These are phyloP conservation scores for Amyelois transitella DNA, from an alignment of 1,140 invertebrate genomes.

Conservation along the genomic window DNA sequence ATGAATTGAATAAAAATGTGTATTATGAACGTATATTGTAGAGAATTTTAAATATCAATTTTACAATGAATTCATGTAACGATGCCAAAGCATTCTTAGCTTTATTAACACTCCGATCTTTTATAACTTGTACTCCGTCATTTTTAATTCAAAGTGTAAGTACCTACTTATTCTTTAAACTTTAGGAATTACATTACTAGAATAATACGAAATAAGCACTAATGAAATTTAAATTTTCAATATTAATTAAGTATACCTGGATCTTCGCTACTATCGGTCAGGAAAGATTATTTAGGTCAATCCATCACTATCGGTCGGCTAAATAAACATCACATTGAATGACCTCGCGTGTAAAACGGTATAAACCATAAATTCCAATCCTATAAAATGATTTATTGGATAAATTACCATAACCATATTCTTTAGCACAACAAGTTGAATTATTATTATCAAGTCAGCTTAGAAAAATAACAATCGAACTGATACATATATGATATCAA, in stretches of 20 bases:
- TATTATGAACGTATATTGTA: not conserved
- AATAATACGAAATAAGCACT: no score
- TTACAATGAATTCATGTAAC: slow-evolving; percentile 5
- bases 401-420: no score
- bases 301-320: slow-evolving; percentile 14
- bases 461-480: not conserved
- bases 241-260: not conserved
- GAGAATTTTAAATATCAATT: not conserved
- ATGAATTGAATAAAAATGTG: no score
- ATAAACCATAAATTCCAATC: slow-evolving; percentile 3
- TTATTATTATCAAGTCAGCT: no score
- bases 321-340: slow-evolving; percentile 10
- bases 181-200: no score
- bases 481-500: not conserved
- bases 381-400: not conserved
- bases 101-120: slow-evolving; percentile 6
- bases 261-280: not conserved
- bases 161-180: no score
- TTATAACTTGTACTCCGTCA: slow-evolving; percentile 1
- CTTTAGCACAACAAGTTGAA: no score
- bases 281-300: slow-evolving; percentile 11
- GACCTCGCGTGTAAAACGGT: slow-evolving; percentile 25
- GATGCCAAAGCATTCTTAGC: not conserved
- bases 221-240: not conserved
- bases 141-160: not conserved